Conservation (phyloP, 2,888 invertebrate species). For the Gonocerus acuteangulatus region DNA sequence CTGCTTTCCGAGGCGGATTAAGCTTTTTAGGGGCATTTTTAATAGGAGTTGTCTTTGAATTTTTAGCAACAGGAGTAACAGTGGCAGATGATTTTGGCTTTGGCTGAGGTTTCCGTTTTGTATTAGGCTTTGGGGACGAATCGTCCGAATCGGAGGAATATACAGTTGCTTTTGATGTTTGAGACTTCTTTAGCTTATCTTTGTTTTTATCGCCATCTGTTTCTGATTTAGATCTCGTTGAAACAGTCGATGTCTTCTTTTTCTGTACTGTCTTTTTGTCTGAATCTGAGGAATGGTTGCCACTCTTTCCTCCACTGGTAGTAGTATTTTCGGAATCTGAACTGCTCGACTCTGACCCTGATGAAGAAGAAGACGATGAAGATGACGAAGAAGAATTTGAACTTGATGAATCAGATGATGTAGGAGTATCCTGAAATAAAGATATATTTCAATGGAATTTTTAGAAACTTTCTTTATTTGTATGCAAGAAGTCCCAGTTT, state of each 20-base stretch:
- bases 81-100: slow-evolving; percentile 59
- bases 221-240: slow-evolving; percentile 25
- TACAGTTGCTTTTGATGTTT: slow-evolving; percentile 42
- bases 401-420: slow-evolving; percentile 40
- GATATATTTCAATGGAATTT: neutral
- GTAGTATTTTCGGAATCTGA: slow-evolving; percentile 41
- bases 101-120: slow-evolving; percentile 49
- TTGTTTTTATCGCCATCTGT: slow-evolving; percentile 31
- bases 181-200: slow-evolving; percentile 41
- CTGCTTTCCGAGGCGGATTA: slow-evolving; percentile 41
- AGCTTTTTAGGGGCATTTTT: slow-evolving; percentile 41
- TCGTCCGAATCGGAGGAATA: slow-evolving; percentile 58
- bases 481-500: no score
- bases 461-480: no score
- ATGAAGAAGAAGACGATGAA: slow-evolving; percentile 41
- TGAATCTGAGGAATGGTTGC: slow-evolving; percentile 37
- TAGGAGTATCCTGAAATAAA: slow-evolving; percentile 34
- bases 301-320: slow-evolving; percentile 39
- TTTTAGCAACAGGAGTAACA: slow-evolving; percentile 51
- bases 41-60: slow-evolving; percentile 45
- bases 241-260: slow-evolving; percentile 35
- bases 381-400: slow-evolving; percentile 41
- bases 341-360: slow-evolving; percentile 41
- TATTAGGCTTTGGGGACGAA: slow-evolving; percentile 44
- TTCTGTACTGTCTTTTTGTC: slow-evolving; percentile 37